Evolutionary conservation across 2,113 vertebrate genomes (phyloP), one percentile per base, ranked within the genome.

Genomic region (Echinops telfairi): DNA sequence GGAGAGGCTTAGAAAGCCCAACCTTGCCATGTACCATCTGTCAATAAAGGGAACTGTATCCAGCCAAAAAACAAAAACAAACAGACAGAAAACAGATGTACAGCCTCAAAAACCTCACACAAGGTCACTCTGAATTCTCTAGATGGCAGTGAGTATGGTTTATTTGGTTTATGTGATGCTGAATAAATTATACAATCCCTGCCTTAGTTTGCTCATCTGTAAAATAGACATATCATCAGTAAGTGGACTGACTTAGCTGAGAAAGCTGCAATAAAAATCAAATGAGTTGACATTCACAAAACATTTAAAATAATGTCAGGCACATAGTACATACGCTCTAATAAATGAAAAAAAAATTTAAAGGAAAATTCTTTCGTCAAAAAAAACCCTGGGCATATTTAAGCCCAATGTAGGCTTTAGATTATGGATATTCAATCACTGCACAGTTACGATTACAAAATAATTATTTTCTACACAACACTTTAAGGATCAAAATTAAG

Each of bases 301-400:
- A 84, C 73, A 1, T 70, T 82, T 87, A 47, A 92, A 90, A 62
- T 16, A 82, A 4, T 70, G 60, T 3, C 36, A 58, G 17, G 19
- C 4, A 66, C 7, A 94, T 1, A 71, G 5, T 87, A 66, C 78
- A 20, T 62, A 2, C 4, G 92, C 43, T 60, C 71, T 66, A 8
- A 53, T 80, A 47, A 58, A 88, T 27, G 16, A 57, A 77, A 38
- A 10, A 83, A 64, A 8, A 0, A n/a, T n/a, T n/a, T n/a, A 62
- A 62, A 62, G 60, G 14, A 58, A 36, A 29, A 77, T 62, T 82
- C 62, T 36, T 40, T 96, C 57, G 83, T 31, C 0, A 80, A 90
- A 57, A 31, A 43, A 9, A 38, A 70, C 98, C 94, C 96, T 98
- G 17, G 75, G 33, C 58, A 36, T 68, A 75, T 36, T 47, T 79